Base-by-base conservation (phyloP, 2,797 vertebrate species). In the Scarus forsteni region DNA sequence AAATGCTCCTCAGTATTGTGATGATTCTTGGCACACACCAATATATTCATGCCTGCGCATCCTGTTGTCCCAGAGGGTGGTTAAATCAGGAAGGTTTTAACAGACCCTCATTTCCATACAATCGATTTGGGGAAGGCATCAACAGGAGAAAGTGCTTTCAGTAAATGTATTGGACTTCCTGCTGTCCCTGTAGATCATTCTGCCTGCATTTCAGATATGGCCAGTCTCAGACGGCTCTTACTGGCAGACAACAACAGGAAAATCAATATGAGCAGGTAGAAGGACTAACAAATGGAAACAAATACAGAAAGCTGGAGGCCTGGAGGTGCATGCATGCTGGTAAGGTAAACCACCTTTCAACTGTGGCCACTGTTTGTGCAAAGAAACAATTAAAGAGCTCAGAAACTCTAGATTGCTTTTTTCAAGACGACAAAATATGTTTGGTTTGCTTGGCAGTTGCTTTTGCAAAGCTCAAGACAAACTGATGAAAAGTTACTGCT, bases 231-330 rank as follows among this genome's bases (percentile, higher is more conserved):
- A 88, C 81, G 77, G 84, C 85, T 89, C 83, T 90, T 86, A 90
- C 88, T 83, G 85, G 85, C 88, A 85, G 70, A 73, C 75, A 55
- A 71, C 66, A 51, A 86, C 67, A 14, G 78, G 64, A 79, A 91
- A 92, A 93, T 92, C 89, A 85, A 92, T 92, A 69, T 6, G 50
- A 67, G 43, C 80, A 83, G 84, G 85, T 82, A 70, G 80, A 80
- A 45, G 66, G 80, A 69, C 68, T 56, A 70, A 79, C 71, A 85
- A 81, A 92, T 75, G 70, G 79, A 84, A 85, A 84, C 51, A 82
- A 73, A 82, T 76, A 39, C 60, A 79, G 53, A 66, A n/a, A 55
- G 73, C 79, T 53, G 77, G 75, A 69, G 61, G 72, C 59, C 63
- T 72, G 10, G 18, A 72, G 73, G 68, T 69, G 75, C 61, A 40